Base-by-base conservation (phyloP, 2,888 invertebrate species). In the Nephrocerus scutellatus region DNA sequence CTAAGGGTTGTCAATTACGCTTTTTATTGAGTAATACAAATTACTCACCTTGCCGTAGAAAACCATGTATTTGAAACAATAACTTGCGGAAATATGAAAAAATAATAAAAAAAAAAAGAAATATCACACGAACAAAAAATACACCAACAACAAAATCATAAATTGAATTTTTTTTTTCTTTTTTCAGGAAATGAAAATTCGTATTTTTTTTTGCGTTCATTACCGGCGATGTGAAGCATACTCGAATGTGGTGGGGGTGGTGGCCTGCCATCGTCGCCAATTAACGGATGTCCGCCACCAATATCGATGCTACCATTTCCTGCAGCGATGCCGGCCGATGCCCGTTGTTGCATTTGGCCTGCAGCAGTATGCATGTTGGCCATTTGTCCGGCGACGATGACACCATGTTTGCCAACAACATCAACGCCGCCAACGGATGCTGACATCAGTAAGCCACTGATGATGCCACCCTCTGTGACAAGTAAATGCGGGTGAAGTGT, bases 171-270 rank as follows among this genome's bases (percentile, higher is more conserved):
- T n/a, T n/a, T n/a, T n/a, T n/a, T n/a, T n/a, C n/a, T n/a, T n/a
- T n/a, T n/a, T n/a, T n/a, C n/a, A n/a, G n/a, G n/a, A n/a, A n/a
- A n/a, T n/a, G n/a, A n/a, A n/a, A n/a, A n/a, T n/a, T n/a, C n/a
- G 36, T 13, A 30, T 30, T 20, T 30, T 30, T 10, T 19, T n/a
- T n/a, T n/a, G n/a, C n/a, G n/a, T n/a, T n/a, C 67, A 68, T 63
- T 70, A 81, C 82, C 82, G 74, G 86, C 84, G 79, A 85, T 85
- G 70, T 87, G 84, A 73, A 88, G 79, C 63, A 88, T 75, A 63
- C 78, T 79, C 52, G 79, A 79, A 62, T 74, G 74, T 36, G 75
- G 76, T 58, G 82, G 82, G 55, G 80, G 80, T 62, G 83, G 83
- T 55, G 83, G 83, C 47, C 82, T 77, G 66, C 79, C 71, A 62